These are phyloP conservation scores for Galemys pyrenaicus DNA, from an alignment of 2,113 vertebrate genomes.

Conservation along the genomic window DNA sequence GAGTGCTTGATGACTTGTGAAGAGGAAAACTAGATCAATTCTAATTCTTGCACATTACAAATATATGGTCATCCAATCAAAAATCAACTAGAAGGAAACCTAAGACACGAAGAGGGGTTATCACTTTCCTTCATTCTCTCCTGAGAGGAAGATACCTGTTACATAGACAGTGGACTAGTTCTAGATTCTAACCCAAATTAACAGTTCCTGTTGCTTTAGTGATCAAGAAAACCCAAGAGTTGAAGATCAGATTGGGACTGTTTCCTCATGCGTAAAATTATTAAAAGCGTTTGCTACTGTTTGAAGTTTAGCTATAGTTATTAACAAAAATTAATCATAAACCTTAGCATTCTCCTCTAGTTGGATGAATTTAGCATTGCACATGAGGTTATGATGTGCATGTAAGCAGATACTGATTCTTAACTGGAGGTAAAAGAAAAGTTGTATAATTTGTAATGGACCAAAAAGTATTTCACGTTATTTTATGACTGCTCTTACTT, in stretches of 20 bases:
- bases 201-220: neutral
- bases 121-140: neutral
- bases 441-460: neutral
- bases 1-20: neutral
- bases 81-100: neutral
- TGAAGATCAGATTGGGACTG: neutral
- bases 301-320: slow-evolving; percentile 24
- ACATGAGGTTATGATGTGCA: neutral
- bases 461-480: slow-evolving; percentile 7
- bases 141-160: neutral
- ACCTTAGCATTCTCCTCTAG: neutral
- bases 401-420: neutral
- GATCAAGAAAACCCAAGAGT: slow-evolving; percentile 4
- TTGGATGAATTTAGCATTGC: neutral
- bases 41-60: neutral
- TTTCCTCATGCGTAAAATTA: neutral
- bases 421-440: slow-evolving; percentile 16
- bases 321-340: neutral
- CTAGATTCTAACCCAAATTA: neutral
- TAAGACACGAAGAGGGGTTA: neutral
- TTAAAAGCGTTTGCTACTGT: neutral
- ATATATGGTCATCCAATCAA: neutral
- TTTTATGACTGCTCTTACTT: neutral
- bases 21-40: neutral
- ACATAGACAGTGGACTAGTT: neutral